A percentile compares a stretch with the other conserved stretches of the same genome.
Evolutionary conservation across 2,113 vertebrate species (phyloP).

Genomic region (Pitta sordida): DNA sequence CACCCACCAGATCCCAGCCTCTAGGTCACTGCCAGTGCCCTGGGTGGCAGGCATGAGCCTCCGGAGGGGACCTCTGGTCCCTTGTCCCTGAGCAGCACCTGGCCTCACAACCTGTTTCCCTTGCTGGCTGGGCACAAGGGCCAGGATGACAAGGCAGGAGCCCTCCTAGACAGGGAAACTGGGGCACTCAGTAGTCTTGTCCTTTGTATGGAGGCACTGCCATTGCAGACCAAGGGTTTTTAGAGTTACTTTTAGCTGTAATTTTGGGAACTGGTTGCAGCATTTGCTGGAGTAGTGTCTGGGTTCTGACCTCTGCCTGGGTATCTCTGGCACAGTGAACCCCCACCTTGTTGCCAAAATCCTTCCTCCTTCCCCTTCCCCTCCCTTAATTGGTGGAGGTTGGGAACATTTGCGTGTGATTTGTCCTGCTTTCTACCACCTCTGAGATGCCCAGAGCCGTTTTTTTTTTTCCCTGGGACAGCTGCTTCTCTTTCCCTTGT

Average conservation of each 20-base stretch:
- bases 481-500: not conserved
- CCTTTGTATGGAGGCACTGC: not conserved
- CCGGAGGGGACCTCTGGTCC: not conserved
- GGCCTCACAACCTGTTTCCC: not conserved
- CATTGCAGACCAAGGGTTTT: not conserved
- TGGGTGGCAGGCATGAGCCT: not conserved
- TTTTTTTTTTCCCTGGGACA: not conserved
- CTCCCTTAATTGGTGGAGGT: not conserved
- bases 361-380: not conserved
- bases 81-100: not conserved
- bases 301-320: not conserved
- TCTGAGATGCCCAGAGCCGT: not conserved
- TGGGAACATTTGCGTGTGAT: not conserved
- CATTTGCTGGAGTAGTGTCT: not conserved
- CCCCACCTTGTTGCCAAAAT: not conserved
- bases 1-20: not conserved
- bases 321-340: not conserved
- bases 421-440: not conserved
- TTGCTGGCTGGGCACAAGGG: not conserved
- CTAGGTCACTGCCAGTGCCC: not conserved
- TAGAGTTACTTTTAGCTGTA: not conserved
- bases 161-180: not conserved
- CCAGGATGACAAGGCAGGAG: not conserved
- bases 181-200: fast-evolving
- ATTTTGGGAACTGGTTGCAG: not conserved